Conservation (phyloP, 2,797 vertebrate genomes). For the Perodicticus potto region DNA sequence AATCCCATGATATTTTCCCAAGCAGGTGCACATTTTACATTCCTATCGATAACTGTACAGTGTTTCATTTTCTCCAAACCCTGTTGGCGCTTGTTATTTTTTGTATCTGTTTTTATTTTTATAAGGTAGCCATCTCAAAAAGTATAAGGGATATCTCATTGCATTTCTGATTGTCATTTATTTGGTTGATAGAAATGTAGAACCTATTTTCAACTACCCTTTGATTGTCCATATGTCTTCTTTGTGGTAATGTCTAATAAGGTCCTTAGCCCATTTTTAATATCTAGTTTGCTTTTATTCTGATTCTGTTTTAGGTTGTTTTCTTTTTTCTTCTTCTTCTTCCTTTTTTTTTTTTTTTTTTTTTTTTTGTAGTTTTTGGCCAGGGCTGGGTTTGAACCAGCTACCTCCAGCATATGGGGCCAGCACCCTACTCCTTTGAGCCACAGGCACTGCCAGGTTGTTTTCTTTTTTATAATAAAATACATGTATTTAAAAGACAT, state of each 20-base stretch:
- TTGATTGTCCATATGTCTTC: not conserved
- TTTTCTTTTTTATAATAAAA: too few relatives aligned
- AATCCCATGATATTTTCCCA: not conserved
- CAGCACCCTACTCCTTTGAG: too few relatives aligned
- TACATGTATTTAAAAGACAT: not conserved
- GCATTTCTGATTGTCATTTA: not conserved
- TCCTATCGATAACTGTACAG: not conserved
- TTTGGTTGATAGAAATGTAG: not conserved
- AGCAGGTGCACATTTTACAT: not conserved
- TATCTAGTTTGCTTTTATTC: too few relatives aligned
- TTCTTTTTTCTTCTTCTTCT: too few relatives aligned
- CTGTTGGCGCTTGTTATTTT: not conserved
- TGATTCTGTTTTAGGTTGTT: too few relatives aligned
- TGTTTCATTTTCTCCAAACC: not conserved
- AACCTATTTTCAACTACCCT: not conserved
- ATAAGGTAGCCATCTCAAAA: not conserved
- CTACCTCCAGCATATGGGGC: too few relatives aligned
- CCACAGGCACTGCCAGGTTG: too few relatives aligned
- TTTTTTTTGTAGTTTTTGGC: too few relatives aligned
- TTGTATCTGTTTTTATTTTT: not conserved
- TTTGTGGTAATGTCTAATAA: not conserved
- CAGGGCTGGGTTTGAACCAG: too few relatives aligned
- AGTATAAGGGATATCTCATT: not conserved
- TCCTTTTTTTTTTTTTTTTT: too few relatives aligned
- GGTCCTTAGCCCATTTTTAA: not conserved